These are phyloP conservation scores for Buceros bicornis DNA, from an alignment of 2,797 vertebrate genomes.

Conservation along the genomic window DNA sequence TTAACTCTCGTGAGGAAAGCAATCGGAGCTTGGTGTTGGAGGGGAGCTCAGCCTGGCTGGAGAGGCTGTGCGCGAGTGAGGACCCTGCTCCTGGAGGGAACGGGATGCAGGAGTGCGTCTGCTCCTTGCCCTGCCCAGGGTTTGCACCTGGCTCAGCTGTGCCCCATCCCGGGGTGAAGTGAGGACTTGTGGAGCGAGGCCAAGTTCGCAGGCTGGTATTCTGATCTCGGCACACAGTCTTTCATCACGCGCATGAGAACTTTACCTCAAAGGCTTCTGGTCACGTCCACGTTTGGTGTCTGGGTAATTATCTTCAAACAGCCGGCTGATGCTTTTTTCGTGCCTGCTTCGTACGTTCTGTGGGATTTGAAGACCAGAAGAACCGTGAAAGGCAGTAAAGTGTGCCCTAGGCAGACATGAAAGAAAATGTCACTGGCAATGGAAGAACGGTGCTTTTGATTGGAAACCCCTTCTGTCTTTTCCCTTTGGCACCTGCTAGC, in stretches of 20 bases:
- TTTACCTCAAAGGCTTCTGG: neutral
- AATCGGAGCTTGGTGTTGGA: neutral
- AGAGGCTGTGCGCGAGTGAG: neutral
- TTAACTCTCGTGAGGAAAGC: neutral
- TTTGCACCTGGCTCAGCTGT: neutral
- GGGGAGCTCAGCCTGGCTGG: neutral
- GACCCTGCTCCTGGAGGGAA: neutral
- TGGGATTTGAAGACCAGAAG: neutral
- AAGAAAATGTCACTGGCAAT: neutral
- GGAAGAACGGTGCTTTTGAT: neutral
- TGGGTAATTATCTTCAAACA: slow-evolving; percentile 15
- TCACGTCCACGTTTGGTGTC: neutral
- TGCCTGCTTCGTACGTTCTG: neutral
- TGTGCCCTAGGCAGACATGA: neutral
- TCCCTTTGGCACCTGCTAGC: neutral
- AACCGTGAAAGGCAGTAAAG: neutral
- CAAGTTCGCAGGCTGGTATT: neutral
- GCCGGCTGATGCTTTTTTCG: neutral
- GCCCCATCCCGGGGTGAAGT: neutral
- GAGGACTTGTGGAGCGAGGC: neutral
- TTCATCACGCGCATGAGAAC: neutral
- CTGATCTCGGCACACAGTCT: neutral
- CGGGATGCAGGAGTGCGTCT: neutral
- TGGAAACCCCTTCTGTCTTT: neutral
- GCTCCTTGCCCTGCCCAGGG: neutral